Conservation (phyloP, 2,888 invertebrate genomes). For the Ligdia adustata region DNA sequence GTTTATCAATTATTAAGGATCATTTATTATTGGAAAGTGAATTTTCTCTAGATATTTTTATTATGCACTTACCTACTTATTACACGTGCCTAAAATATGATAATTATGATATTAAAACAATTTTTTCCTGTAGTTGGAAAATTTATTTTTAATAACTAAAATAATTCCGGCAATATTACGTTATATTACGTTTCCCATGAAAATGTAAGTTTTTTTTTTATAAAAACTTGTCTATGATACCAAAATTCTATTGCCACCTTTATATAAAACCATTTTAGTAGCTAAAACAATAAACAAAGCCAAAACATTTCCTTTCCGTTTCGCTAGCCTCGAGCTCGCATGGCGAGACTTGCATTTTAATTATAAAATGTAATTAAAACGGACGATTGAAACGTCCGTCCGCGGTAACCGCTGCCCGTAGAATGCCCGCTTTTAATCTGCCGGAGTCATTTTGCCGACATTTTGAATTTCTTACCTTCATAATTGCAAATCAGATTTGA, state of each 20-base stretch:
- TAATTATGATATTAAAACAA: too few species aligned
- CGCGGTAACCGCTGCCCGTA: constrained; percentile 43
- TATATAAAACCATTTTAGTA: not conserved
- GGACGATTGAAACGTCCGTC: constrained; percentile 39
- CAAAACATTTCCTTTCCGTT: constrained; percentile 11
- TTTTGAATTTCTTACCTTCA: not conserved
- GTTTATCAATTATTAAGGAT: too few species aligned
- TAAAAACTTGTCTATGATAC: too few species aligned
- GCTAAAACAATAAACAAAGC: not conserved
- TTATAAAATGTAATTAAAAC: constrained; percentile 64
- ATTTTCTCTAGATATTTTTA: too few species aligned
- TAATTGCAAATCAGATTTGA: not conserved
- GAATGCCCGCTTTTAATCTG: constrained; percentile 66
- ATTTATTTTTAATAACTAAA: too few species aligned
- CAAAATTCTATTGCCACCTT: not conserved
- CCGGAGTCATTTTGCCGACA: constrained; percentile 50
- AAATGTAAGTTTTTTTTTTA: too few species aligned
- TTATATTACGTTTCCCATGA: too few species aligned
- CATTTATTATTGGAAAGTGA: too few species aligned
- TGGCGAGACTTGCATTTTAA: constrained; percentile 49
- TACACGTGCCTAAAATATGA: too few species aligned
- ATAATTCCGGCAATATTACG: too few species aligned
- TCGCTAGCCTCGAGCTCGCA: constrained; percentile 3
- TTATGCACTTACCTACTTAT: too few species aligned
- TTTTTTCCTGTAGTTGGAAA: too few species aligned